Evolutionary conservation across 2,888 invertebrate species (phyloP).

Genomic region (Parnassius glacialis): DNA sequence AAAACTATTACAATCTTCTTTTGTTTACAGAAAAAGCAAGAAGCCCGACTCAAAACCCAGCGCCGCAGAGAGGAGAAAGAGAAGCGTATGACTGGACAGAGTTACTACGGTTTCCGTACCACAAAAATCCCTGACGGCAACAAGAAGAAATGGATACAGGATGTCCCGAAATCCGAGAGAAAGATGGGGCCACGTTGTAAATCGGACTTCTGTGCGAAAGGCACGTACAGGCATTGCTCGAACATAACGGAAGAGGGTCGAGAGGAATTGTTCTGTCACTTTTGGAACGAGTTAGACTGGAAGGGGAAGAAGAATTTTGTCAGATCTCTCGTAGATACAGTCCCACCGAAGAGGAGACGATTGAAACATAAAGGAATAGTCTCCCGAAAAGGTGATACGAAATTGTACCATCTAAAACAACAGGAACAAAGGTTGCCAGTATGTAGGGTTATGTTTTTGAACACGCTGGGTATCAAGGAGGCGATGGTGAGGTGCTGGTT

Average conservation of each 20-base stretch:
- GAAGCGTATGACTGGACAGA: conserved; percentile 59
- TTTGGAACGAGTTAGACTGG: conserved; percentile 62
- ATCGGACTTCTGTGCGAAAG: conserved; percentile 46
- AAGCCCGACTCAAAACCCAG: conserved; percentile 42
- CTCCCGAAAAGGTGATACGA: conserved; percentile 56
- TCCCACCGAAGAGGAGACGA: conserved; percentile 51
- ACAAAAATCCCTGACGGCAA: conserved; percentile 32
- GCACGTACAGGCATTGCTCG: conserved; percentile 38
- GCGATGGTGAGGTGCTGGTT: conserved; percentile 60
- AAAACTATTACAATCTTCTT: neutral
- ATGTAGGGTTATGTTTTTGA: conserved; percentile 55
- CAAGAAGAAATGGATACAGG: conserved; percentile 52
- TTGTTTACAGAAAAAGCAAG: conserved; percentile 42
- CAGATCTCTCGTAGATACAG: conserved; percentile 42
- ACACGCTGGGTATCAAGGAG: conserved; percentile 60
- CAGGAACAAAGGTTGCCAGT: conserved; percentile 43
- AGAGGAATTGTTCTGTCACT: conserved; percentile 45
- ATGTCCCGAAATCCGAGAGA: conserved; percentile 54
- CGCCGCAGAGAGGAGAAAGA: conserved; percentile 49
- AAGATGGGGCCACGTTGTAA: conserved; percentile 49
- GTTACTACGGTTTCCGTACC: conserved; percentile 56
- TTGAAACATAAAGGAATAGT: conserved; percentile 38
- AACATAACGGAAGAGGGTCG: conserved; percentile 43
- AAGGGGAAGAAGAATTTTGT: conserved; percentile 50
- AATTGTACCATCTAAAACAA: conserved; percentile 45